Percentiles rank a stretch among this genome's conserved stretches.
Evolutionary conservation across 2,797 vertebrate species (phyloP).

Genomic region (Pangasius mekongensis): DNA sequence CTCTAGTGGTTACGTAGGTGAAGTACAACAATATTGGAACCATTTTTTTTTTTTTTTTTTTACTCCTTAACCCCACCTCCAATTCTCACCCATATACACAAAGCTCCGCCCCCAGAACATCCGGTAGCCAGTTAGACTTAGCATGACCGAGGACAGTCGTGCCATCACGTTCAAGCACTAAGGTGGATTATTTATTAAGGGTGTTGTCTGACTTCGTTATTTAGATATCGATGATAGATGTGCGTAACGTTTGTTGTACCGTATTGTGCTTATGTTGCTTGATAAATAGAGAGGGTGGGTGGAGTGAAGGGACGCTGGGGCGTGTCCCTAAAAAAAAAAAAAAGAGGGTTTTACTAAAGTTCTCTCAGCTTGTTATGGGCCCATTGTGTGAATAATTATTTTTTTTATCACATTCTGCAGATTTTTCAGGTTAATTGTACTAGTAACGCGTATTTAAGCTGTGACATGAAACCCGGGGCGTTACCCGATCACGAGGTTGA

Average conservation of each 20-base stretch:
- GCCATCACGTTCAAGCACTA: background rate
- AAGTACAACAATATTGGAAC: background rate
- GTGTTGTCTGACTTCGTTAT: background rate
- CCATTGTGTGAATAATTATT: background rate
- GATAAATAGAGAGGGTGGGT: background rate
- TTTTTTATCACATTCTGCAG: background rate
- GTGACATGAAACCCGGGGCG: background rate
- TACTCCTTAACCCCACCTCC: background rate
- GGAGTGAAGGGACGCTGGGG: background rate
- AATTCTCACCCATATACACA: background rate
- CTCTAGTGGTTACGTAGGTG: background rate
- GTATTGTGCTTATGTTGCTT: background rate
- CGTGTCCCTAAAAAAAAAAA: background rate
- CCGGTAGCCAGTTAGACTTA: background rate
- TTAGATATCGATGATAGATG: background rate
- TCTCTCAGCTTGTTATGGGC: background rate
- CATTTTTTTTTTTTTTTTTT: background rate
- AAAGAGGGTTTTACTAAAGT: no score
- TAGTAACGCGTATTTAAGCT: background rate
- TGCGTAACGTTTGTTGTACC: background rate
- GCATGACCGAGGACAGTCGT: background rate
- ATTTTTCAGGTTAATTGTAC: background rate
- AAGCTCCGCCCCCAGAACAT: background rate
- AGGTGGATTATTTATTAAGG: background rate
- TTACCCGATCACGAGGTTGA: slow-evolving; percentile 95